phyloP scores from a whole-genome alignment of 2,113 vertebrate genomes.

The Cisticola juncidis region DNA sequence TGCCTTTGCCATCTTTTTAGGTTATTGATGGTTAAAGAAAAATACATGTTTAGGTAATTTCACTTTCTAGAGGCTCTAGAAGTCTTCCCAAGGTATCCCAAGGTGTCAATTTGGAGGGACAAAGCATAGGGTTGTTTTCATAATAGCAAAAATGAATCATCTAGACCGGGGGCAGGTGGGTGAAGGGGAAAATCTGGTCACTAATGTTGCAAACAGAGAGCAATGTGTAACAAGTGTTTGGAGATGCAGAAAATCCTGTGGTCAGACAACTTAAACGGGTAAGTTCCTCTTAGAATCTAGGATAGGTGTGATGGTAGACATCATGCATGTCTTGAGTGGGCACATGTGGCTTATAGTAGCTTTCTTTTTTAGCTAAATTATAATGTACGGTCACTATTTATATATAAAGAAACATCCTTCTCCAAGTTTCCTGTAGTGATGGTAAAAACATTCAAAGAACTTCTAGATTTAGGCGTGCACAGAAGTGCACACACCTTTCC shows the following conservation, averaged over 20 bases:
- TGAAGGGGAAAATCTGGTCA: not conserved
- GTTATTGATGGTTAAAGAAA: not conserved
- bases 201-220: not conserved
- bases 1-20: not conserved
- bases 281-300: not conserved
- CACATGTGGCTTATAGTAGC: not conserved
- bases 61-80: not conserved
- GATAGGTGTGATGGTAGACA: not conserved
- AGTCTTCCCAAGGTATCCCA: not conserved
- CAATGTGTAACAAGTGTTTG: not conserved
- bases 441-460: not conserved
- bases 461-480: not conserved
- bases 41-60: fast-evolving
- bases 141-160: not conserved
- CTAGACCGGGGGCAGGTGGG: fast-evolving
- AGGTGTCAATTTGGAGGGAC: fast-evolving
- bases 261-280: not conserved
- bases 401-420: not conserved
- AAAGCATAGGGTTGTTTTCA: not conserved
- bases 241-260: not conserved
- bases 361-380: constrained; percentile 36
- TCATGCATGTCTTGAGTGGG: not conserved
- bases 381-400: not conserved
- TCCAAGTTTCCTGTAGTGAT: not conserved
- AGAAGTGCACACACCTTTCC: not conserved